Evolutionary conservation across 2,888 invertebrate species (phyloP).

Genomic region (Allacma fusca): DNA sequence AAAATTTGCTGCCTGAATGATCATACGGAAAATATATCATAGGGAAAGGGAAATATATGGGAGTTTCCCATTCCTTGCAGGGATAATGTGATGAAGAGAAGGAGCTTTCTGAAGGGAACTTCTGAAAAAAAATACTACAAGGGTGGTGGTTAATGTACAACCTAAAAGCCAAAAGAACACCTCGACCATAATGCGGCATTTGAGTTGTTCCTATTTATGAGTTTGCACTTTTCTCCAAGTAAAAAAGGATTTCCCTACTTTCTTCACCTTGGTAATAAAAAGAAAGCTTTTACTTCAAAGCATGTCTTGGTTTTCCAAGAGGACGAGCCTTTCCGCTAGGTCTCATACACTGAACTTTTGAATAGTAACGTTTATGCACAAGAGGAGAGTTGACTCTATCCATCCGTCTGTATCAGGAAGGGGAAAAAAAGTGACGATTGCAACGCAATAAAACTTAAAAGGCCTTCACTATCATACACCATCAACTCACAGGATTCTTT

Average conservation of each 20-base stretch:
- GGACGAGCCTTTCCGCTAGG: not conserved
- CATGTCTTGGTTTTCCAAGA: not conserved
- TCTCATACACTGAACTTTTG: not conserved
- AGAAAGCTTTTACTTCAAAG: conserved; percentile 30
- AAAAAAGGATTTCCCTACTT: not conserved
- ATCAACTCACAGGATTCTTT: not conserved
- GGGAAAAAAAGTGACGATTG: conserved; percentile 6
- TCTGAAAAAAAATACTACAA: not conserved
- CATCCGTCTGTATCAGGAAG: not conserved
- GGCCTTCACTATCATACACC: not conserved
- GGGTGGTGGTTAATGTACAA: not conserved
- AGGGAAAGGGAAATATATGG: no score
- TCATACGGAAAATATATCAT: no score
- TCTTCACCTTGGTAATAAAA: conserved; percentile 32
- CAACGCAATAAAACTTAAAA: conserved; percentile 10
- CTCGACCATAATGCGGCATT: not conserved
- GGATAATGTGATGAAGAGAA: no score
- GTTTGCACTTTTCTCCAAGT: conserved; percentile 20
- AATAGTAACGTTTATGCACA: not conserved
- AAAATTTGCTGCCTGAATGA: no score
- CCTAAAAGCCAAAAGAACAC: not conserved
- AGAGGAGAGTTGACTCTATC: not conserved
- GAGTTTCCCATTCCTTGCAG: no score
- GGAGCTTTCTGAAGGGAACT: no score
- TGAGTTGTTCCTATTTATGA: conserved; percentile 28